Base-by-base conservation (phyloP, 2,113 vertebrate genomes). In the Myocastor coypus region DNA sequence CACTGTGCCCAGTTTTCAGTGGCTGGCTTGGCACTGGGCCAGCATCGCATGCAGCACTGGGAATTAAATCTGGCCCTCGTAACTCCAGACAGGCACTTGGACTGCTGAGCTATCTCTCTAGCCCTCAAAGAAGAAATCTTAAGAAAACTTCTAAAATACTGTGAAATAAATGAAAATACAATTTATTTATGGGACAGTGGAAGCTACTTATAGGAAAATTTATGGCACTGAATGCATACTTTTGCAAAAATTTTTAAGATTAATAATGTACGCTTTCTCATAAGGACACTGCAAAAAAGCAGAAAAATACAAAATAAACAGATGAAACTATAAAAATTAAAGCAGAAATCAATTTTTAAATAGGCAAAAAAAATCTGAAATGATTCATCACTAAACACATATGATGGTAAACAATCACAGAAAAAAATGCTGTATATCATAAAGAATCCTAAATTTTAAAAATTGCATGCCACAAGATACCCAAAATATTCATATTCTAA, bases 231-330 rank as follows among this genome's bases (percentile, higher is more conserved):
- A 89, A 66, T 77, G 37, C 22, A 75, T 66, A 71, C 40, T 37
- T 71, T 69, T 82, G 68, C 34, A 92, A 92, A 71, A 71, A 63
- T 2, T 37, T 63, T 42, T 83, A 73, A 55, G 17, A 63, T 88
- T 64, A 87, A 59, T 26, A 19, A 61, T 26, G 40, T 34, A 63
- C 61, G 28, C 32, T 78, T 84, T 68, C 37, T 32, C 32, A 32
- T 68, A 22, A 85, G 40, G 42, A 86, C n/a, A 71, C 32, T 52
- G 52, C 73, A 80, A 80, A 78, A 78, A 80, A 55, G 77, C 50
- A 78, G 68, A 55, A 40, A 86, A 90, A n/a, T 37, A 77, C 81
- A 91, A 86, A 91, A 46, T 80, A 80, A 90, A 24, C 5, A 90
- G 42, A 52, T 66, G 13, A 16, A 63, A 61, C n/a, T 63, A 26